Base-by-base conservation (phyloP, 2,888 invertebrate genomes). In the Trissonchulus latispiculum region DNA sequence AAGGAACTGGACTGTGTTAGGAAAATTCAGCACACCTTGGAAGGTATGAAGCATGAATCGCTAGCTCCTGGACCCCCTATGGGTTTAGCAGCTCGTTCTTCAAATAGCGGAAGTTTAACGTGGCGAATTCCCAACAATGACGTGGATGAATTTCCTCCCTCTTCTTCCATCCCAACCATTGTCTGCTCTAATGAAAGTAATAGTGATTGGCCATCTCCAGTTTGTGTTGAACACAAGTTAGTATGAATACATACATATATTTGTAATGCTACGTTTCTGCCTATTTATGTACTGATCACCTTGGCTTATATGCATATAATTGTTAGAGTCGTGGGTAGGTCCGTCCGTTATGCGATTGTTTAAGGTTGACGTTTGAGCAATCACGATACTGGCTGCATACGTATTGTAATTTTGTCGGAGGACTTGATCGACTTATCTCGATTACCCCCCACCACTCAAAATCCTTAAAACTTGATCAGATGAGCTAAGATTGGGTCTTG, bases 21-120 rank as follows among this genome's bases (percentile, higher is more conserved):
- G 1, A 33, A 74, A 8, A 73, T 75, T 28, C 74, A 76, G 48
- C 31, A 37, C 15, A 64, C 70, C 2, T 2, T 75, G 33, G 36
- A 76, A 23, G 74, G 70, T 28, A 59, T 74, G 71, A 36, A 59
- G 29, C 35, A 59, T n/a, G 37, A 68, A 31, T n/a, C n/a, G n/a
- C n/a, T n/a, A n/a, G n/a, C n/a, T n/a, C n/a, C n/a, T n/a, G n/a
- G n/a, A n/a, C 70, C 72, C 35, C 37, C 59, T 3, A 32, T 31
- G 18, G 70, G 64, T 23, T 36, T 28, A 35, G 67, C n/a, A 35
- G 31, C 32, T 33, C 61, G 72, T 36, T 32, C 36, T 18, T 31
- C 48, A 15, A 62, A 61, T 61, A 8, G 3, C 15, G 66, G 8
- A 32, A 18, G 32, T 8, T 18, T 32, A 31, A 8, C 8, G 29